Percentiles rank a stretch among this genome's conserved stretches.
Evolutionary conservation across 2,113 vertebrate genomes (phyloP).

Genomic region (Benitochromis conjunctus): DNA sequence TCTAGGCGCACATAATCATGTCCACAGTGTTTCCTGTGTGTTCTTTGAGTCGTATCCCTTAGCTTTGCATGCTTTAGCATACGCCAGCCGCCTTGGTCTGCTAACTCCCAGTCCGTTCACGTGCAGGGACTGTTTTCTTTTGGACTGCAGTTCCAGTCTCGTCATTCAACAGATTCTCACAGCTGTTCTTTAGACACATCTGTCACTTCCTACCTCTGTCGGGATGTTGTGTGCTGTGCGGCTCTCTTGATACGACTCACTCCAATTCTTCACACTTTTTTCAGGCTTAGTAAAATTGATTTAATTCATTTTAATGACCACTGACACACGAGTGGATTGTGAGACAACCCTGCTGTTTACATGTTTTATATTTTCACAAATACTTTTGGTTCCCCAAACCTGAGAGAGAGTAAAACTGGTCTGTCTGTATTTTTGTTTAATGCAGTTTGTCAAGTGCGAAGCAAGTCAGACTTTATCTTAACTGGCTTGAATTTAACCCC

Average conservation of each 20-base stretch:
- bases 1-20: not conserved
- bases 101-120: not conserved
- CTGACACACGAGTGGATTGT: not conserved
- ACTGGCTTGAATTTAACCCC: not conserved
- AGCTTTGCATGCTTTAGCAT: no score
- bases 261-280: not conserved
- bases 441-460: not conserved
- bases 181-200: not conserved
- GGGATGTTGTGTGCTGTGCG: not conserved
- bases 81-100: not conserved
- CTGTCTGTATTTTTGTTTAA: not conserved
- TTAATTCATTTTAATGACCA: not conserved
- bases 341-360: not conserved
- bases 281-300: not conserved
- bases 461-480: not conserved
- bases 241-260: not conserved
- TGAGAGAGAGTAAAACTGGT: not conserved
- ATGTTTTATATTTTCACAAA: not conserved
- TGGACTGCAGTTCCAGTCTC: not conserved
- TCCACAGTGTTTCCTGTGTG: not conserved
- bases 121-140: not conserved
- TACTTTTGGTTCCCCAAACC: not conserved
- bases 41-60: not conserved
- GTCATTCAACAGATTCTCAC: not conserved
- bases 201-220: not conserved